These are phyloP conservation scores for Physella acuta DNA, from an alignment of 1,140 invertebrate species.

Conservation along the genomic window DNA sequence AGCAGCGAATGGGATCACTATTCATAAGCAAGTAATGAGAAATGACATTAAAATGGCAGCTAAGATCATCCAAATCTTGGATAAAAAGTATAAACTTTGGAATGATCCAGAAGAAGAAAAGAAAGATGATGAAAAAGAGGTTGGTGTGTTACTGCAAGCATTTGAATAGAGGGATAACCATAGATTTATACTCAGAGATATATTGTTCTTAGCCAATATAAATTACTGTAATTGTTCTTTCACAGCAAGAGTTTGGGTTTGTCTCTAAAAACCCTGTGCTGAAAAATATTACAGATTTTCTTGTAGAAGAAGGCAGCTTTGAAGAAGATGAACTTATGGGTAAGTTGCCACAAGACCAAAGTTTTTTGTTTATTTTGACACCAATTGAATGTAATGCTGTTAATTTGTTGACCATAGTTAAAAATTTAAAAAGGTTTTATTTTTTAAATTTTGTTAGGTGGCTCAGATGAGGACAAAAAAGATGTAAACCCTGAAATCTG, in stretches of 20 bases:
- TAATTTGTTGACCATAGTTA: not conserved
- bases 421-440: not conserved
- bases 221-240: too few species aligned
- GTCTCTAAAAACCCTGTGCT: conserved; percentile 91
- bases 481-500: conserved; percentile 63
- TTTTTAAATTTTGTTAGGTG: conserved; percentile 33
- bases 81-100: conserved; percentile 83
- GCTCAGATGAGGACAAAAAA: conserved; percentile 54
- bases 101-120: conserved; percentile 54
- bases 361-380: too few species aligned
- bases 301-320: conserved; percentile 97
- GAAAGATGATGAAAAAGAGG: conserved; percentile 52
- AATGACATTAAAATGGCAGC: conserved; percentile 92
- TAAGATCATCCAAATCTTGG: conserved; percentile 92
- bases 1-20: conserved; percentile 87
- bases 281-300: conserved; percentile 95
- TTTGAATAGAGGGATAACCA: too few species aligned
- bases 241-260: conserved; percentile 27
- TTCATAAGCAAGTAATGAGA: conserved; percentile 82
- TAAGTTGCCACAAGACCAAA: conserved; percentile 1
- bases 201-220: too few species aligned
- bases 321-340: conserved; percentile 97
- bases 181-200: too few species aligned
- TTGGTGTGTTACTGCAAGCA: conserved; percentile 21
- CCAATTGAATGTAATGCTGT: not conserved